Evolutionary conservation across 2,797 vertebrate genomes (phyloP).

Genomic region (Pogonophryne albipinna): DNA sequence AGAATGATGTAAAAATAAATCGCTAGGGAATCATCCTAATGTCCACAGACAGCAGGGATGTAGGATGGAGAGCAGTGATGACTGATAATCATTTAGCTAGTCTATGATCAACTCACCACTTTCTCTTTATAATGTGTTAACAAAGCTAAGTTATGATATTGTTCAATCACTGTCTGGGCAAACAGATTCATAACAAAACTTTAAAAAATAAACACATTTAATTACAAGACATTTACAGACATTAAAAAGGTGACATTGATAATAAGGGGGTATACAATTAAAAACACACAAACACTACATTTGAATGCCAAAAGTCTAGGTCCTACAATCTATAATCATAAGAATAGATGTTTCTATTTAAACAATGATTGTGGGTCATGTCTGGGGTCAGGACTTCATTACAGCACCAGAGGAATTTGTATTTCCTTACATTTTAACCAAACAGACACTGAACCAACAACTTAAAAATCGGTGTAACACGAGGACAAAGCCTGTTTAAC

Average conservation of each 20-base stretch:
- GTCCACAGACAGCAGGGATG: constrained; percentile 53
- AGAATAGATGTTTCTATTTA: background rate
- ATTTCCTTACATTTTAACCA: background rate
- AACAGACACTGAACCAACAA: background rate
- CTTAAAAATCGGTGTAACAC: background rate
- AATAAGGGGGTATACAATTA: background rate
- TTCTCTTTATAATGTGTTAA: background rate
- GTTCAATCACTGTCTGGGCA: constrained; percentile 31
- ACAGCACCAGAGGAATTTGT: background rate
- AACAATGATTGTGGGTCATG: no score
- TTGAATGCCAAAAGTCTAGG: background rate
- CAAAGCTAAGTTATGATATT: constrained; percentile 14
- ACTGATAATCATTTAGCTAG: constrained; percentile 15
- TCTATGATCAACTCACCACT: constrained; percentile 4
- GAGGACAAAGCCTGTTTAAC: constrained; percentile 6
- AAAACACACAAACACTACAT: background rate
- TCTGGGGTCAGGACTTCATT: background rate
- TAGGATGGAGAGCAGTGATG: constrained; percentile 55
- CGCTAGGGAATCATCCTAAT: constrained; percentile 24
- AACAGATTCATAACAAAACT: constrained; percentile 14
- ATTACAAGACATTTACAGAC: constrained; percentile 31
- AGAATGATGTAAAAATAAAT: constrained; percentile 54
- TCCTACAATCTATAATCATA: background rate
- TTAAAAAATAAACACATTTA: background rate
- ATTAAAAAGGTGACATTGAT: constrained; percentile 31